Conservation (phyloP, 2,113 vertebrate genomes). For the Carettochelys insculpta region DNA sequence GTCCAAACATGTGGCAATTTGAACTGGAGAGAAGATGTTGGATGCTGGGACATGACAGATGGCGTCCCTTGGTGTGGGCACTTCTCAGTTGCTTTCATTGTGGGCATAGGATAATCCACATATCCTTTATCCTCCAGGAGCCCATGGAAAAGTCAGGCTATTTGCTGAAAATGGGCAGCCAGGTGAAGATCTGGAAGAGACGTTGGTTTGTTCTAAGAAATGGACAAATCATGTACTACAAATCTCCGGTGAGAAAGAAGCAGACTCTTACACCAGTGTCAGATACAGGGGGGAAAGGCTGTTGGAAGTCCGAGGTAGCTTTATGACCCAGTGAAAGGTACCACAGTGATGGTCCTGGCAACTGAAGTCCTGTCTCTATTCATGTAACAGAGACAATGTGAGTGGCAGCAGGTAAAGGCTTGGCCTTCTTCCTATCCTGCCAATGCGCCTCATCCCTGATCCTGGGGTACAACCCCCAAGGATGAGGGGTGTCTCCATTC, state of each 20-base stretch:
- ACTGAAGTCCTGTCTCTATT: neutral
- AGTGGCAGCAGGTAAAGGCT: neutral
- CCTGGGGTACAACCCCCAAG: neutral
- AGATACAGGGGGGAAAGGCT: neutral
- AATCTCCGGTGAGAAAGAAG: conserved; percentile 85
- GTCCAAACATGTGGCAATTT: neutral
- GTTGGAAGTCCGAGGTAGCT: neutral
- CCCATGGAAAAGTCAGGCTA: conserved; percentile 89
- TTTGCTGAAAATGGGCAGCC: conserved; percentile 89
- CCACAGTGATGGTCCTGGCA: neutral
- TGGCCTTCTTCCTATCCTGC: neutral
- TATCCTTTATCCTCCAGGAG: conserved; percentile 74
- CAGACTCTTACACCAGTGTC: neutral
- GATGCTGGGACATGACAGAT: neutral
- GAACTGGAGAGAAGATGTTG: neutral
- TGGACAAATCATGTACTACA: conserved; percentile 90
- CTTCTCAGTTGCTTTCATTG: neutral
- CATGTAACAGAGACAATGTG: neutral
- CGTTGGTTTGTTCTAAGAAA: conserved; percentile 91
- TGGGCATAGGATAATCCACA: neutral
- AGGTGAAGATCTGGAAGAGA: conserved; percentile 89
- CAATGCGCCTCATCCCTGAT: neutral
- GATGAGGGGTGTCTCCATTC: neutral
- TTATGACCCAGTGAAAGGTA: neutral
- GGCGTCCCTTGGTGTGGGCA: neutral